A percentile compares a stretch with the other conserved stretches of the same genome.
Conservation (phyloP, 2,888 invertebrate species). For the Ganaspis brasiliensis region DNA sequence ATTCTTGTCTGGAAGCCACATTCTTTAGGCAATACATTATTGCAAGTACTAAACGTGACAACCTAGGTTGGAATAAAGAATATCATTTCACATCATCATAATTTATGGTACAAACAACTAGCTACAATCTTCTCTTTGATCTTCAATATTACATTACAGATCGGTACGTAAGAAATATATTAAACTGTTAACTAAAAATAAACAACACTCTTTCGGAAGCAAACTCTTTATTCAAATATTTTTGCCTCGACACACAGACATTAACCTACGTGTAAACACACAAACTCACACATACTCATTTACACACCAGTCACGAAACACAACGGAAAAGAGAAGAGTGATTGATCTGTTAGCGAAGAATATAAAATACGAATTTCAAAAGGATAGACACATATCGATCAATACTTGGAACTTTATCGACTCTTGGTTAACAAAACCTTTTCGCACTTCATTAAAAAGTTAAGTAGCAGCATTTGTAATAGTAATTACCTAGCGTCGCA, state of each 20-base stretch:
- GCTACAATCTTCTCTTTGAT: background rate
- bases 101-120: constrained; percentile 9
- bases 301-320: background rate
- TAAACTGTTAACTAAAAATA: constrained; percentile 9
- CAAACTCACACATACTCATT: no score
- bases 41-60: constrained; percentile 26
- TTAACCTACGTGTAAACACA: no score
- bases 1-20: constrained; percentile 33
- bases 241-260: background rate
- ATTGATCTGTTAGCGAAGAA: constrained; percentile 9
- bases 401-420: background rate
- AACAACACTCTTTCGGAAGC: background rate
- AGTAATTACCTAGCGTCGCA: constrained; percentile 14
- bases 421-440: background rate
- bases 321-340: background rate
- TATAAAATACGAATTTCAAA: background rate
- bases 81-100: constrained; percentile 21
- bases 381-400: background rate
- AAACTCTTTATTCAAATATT: background rate
- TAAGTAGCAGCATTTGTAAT: constrained; percentile 6
- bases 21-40: constrained; percentile 30
- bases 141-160: background rate
- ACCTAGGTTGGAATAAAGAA: constrained; percentile 20
- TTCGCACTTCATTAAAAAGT: constrained; percentile 32
- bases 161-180: constrained; percentile 16